phyloP scores from a whole-genome alignment of 2,113 vertebrate species.

The Spermophilus dauricus region DNA sequence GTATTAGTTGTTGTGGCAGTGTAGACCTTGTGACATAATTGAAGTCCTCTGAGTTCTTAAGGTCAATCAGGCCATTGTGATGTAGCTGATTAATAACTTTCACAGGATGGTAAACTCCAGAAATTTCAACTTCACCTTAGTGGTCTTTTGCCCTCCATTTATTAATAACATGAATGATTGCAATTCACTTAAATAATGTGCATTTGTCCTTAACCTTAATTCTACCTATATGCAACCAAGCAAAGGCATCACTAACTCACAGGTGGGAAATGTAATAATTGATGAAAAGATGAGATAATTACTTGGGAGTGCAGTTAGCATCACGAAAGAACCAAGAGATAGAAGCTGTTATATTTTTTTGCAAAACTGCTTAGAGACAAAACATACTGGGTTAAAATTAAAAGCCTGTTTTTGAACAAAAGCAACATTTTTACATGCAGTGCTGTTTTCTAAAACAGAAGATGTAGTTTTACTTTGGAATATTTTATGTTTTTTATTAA shows the following conservation, averaged over 20 bases:
- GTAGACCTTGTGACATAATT: not conserved
- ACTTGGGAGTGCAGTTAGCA: not conserved
- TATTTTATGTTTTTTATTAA: not conserved
- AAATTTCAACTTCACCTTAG: not conserved
- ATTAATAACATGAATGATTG: constrained; percentile 49
- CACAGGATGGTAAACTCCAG: not conserved
- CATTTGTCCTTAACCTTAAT: constrained; percentile 56
- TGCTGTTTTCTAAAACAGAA: not conserved
- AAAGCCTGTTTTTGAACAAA: not conserved
- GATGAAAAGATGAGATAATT: constrained; percentile 50
- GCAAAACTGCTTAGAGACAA: constrained; percentile 15
- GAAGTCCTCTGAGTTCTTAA: not conserved
- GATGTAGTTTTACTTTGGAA: not conserved
- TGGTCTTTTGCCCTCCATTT: not conserved
- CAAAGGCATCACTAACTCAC: not conserved
- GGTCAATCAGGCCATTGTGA: not conserved
- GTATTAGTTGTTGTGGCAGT: not conserved
- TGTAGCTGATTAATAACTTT: not conserved
- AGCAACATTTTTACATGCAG: not conserved
- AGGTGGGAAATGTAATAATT: not conserved
- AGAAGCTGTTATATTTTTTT: not conserved
- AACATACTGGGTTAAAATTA: not conserved
- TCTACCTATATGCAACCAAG: not conserved
- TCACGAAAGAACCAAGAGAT: not conserved
- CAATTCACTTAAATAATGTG: not conserved